Evolutionary conservation across 2,797 vertebrate genomes (phyloP).

Genomic region (Ctenopoma kingsleyae): DNA sequence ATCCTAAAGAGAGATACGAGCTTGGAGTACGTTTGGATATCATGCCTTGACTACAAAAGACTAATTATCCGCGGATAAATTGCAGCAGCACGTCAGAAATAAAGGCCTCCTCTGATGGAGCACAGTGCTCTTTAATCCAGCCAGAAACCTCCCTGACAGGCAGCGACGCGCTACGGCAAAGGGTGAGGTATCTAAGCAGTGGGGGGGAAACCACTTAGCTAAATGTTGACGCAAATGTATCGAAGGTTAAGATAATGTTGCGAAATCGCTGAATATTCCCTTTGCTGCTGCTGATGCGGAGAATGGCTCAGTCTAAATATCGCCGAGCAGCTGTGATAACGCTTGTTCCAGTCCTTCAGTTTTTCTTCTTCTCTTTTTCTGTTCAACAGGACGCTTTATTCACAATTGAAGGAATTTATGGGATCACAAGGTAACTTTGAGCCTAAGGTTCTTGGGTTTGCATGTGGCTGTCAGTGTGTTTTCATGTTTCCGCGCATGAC

Average conservation of each 20-base stretch:
- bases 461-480: conserved; percentile 25
- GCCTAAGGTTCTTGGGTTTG: conserved; percentile 31
- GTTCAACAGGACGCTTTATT: conserved; percentile 80
- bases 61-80: conserved; percentile 53
- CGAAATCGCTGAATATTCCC: conserved; percentile 25
- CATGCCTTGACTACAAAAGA: conserved; percentile 71
- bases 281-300: conserved; percentile 26
- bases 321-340: conserved; percentile 44
- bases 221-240: conserved; percentile 26
- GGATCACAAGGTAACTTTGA: conserved; percentile 87
- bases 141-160: conserved; percentile 58
- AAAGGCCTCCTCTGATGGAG: conserved; percentile 74
- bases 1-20: conserved; percentile 22
- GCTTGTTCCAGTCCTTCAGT: conserved; percentile 43
- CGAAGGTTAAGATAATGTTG: conserved; percentile 34
- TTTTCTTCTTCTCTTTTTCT: conserved; percentile 63
- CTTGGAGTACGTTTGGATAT: conserved; percentile 33
- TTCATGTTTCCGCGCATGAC: conserved; percentile 19
- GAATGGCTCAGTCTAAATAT: conserved; percentile 34
- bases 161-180: conserved; percentile 69
- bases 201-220: not conserved
- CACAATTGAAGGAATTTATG: conserved; percentile 84
- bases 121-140: conserved; percentile 64
- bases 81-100: conserved; percentile 55
- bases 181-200: conserved; percentile 70